Evolutionary conservation across 2,797 vertebrate species (phyloP).

Genomic region (Momotus momota): DNA sequence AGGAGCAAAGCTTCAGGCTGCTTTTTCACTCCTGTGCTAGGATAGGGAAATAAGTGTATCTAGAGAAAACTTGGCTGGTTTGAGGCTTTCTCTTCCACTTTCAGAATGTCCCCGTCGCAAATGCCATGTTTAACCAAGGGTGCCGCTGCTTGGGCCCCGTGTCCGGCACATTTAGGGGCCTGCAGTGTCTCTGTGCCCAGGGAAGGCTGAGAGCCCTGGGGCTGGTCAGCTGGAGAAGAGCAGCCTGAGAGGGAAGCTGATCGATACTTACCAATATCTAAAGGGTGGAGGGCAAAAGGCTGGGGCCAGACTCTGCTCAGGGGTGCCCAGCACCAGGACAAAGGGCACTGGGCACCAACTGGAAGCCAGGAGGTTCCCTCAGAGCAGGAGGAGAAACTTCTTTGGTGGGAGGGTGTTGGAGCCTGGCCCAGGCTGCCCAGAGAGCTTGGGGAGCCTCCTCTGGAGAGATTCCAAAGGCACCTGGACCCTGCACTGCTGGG

Average conservation of each 20-base stretch:
- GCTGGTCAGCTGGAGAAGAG: background rate
- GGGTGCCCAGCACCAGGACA: background rate
- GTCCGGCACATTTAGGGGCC: background rate
- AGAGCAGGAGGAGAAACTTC: too few relatives aligned
- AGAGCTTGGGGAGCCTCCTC: background rate
- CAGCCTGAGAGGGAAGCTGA: background rate
- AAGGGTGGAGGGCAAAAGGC: background rate
- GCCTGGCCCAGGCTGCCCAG: background rate
- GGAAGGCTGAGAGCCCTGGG: background rate
- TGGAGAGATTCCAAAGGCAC: background rate
- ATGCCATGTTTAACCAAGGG: background rate
- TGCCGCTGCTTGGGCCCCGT: background rate
- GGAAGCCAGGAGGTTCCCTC: background rate
- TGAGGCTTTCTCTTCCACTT: background rate
- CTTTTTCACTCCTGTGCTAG: background rate
- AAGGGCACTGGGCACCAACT: background rate
- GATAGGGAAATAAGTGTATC: rapidly evolving
- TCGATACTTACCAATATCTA: background rate
- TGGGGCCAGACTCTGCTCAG: background rate
- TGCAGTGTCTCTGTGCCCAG: background rate
- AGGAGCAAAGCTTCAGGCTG: background rate
- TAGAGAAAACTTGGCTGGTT: background rate
- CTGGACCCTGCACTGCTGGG: background rate
- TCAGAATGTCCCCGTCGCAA: rapidly evolving
- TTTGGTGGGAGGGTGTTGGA: background rate